A percentile compares a stretch with the other conserved stretches of the same genome.
phyloP scores from a whole-genome alignment of 2,888 invertebrate species.

The Eilema caniola region DNA sequence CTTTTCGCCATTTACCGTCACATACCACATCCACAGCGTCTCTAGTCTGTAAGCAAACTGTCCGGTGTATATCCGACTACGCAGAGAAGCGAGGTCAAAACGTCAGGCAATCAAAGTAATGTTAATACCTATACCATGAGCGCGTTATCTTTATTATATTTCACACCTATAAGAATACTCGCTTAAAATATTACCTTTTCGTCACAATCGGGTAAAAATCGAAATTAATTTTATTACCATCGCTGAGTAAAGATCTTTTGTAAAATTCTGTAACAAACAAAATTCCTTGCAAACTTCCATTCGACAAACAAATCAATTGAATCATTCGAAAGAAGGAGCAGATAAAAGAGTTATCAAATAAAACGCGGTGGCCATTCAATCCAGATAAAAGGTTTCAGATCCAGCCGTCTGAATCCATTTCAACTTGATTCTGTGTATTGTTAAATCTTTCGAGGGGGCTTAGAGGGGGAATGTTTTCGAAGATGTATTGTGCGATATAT shows the following conservation, averaged over 20 bases:
- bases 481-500: not conserved
- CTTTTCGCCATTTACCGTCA: no score
- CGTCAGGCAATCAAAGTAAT: no score
- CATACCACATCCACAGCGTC: no score
- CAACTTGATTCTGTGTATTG: constrained; percentile 42
- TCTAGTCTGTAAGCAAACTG: no score
- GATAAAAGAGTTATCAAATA: constrained; percentile 55
- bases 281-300: constrained; percentile 7
- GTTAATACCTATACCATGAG: no score
- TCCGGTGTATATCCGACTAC: no score
- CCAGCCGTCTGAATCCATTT: constrained; percentile 50
- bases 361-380: constrained; percentile 54
- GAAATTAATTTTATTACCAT: not conserved
- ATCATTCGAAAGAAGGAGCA: constrained; percentile 29
- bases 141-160: no score
- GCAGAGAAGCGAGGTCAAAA: no score
- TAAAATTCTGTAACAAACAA: not conserved
- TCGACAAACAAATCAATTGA: constrained; percentile 47
- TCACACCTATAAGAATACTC: no score
- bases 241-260: not conserved
- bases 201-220: not conserved
- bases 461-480: constrained; percentile 10
- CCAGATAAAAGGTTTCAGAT: constrained; percentile 59
- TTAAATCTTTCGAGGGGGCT: constrained; percentile 22
- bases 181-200: not conserved